Evolutionary conservation across 2,113 vertebrate genomes (phyloP).

Genomic region (Nanorana parkeri): DNA sequence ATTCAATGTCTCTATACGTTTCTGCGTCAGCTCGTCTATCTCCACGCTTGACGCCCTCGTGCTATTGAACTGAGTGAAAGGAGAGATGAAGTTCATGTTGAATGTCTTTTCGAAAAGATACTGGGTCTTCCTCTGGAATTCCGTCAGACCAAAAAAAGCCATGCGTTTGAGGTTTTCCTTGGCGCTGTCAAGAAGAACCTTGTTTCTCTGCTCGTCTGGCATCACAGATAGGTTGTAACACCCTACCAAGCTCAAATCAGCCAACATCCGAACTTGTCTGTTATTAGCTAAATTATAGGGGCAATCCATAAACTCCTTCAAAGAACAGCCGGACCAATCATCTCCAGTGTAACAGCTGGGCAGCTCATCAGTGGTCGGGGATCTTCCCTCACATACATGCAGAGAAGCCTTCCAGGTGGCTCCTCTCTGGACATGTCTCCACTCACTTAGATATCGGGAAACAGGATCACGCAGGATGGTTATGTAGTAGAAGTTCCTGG

Average conservation of each 20-base stretch:
- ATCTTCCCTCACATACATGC: slow-evolving; percentile 91
- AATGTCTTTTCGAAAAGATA: slow-evolving; percentile 97
- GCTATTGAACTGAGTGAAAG: slow-evolving; percentile 95
- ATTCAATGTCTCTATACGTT: slow-evolving; percentile 87
- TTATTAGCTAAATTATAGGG: slow-evolving; percentile 96
- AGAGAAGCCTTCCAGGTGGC: slow-evolving; percentile 95
- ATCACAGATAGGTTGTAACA: slow-evolving; percentile 95
- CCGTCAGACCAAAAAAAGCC: slow-evolving; percentile 96
- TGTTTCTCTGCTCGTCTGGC: slow-evolving; percentile 89
- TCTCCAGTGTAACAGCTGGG: slow-evolving; percentile 93
- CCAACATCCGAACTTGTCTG: slow-evolving; percentile 95
- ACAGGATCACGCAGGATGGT: slow-evolving; percentile 95
- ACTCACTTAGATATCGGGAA: slow-evolving; percentile 93
- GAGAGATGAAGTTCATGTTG: slow-evolving; percentile 91
- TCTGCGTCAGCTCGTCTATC: slow-evolving; percentile 83
- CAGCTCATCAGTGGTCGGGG: slow-evolving; percentile 89
- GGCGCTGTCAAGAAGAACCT: slow-evolving; percentile 90
- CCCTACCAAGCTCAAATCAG: slow-evolving; percentile 93
- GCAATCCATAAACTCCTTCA: slow-evolving; percentile 96
- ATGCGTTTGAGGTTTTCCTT: slow-evolving; percentile 92
- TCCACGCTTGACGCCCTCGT: slow-evolving; percentile 93
- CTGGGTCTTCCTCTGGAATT: slow-evolving; percentile 97
- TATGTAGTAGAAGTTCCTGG: slow-evolving; percentile 95
- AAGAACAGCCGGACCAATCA: slow-evolving; percentile 93
- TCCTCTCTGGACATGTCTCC: slow-evolving; percentile 95